phyloP scores from a whole-genome alignment of 1,140 invertebrate genomes.

The Babylonia areolata region DNA sequence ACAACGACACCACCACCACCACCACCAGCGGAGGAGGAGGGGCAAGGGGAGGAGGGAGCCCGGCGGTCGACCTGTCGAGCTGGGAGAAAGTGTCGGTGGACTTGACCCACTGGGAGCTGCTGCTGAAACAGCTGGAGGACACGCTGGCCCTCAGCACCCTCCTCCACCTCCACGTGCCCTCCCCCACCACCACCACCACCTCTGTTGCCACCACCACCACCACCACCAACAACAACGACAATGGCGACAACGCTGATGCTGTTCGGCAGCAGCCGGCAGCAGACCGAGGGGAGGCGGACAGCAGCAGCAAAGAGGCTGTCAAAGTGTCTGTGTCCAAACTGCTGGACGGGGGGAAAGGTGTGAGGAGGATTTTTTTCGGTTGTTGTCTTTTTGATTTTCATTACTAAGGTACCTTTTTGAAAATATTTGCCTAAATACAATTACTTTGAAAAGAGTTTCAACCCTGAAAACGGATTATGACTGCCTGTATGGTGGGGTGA shows the following conservation, averaged over 20 bases:
- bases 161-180: constrained; percentile 55
- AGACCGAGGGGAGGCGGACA: not conserved
- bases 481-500: too few relatives aligned
- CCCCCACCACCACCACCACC: not conserved
- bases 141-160: constrained; percentile 84
- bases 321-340: constrained; percentile 76
- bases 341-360: constrained; percentile 87
- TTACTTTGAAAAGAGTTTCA: too few relatives aligned
- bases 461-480: too few relatives aligned
- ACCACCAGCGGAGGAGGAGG: too few relatives aligned
- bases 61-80: constrained; percentile 76
- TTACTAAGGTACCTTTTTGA: too few relatives aligned
- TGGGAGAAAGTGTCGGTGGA: constrained; percentile 92
- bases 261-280: not conserved
- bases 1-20: too few relatives aligned
- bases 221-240: too few relatives aligned
- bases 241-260: too few relatives aligned
- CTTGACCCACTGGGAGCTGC: constrained; percentile 88
- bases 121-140: constrained; percentile 93
- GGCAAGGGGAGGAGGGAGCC: too few relatives aligned
- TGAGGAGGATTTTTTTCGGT: constrained; percentile 14
- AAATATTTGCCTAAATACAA: too few relatives aligned
- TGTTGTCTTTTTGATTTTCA: too few relatives aligned
- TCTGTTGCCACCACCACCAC: too few relatives aligned
- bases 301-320: constrained; percentile 36